Percentiles rank a stretch among this genome's conserved stretches.
phyloP scores from a whole-genome alignment of 2,888 invertebrate species.

The Phyllotreta striolata region DNA sequence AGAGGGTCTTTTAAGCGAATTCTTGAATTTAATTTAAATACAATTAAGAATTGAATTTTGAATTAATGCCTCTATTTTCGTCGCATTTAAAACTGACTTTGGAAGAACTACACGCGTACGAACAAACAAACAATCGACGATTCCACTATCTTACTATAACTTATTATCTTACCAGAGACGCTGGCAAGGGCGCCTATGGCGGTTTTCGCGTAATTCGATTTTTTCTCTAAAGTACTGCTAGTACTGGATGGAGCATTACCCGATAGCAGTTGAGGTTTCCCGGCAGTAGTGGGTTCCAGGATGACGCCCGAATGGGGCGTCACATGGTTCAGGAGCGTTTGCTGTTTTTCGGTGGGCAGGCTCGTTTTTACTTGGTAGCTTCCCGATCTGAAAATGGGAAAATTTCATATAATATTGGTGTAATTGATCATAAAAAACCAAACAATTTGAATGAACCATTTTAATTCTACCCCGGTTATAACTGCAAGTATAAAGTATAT shows the following conservation, averaged over 20 bases:
- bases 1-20: too few species aligned
- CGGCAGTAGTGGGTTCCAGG: constrained; percentile 60
- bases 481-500: too few species aligned
- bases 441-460: too few species aligned
- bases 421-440: too few species aligned
- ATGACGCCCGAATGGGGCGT: constrained; percentile 58
- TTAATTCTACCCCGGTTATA: too few species aligned
- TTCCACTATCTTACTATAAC: neutral
- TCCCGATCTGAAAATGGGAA: constrained; percentile 64
- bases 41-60: too few species aligned
- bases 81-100: too few species aligned
- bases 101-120: neutral
- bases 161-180: constrained; percentile 24
- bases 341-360: constrained; percentile 64
- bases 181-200: constrained; percentile 65
- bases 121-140: neutral
- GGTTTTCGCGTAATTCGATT: constrained; percentile 62
- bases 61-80: too few species aligned
- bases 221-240: constrained; percentile 50
- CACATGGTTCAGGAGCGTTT: constrained; percentile 58
- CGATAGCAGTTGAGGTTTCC: constrained; percentile 49
- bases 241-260: constrained; percentile 41
- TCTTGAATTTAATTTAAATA: too few species aligned
- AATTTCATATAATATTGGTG: neutral
- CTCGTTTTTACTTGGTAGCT: constrained; percentile 67